Base-by-base conservation (phyloP, 2,888 invertebrate genomes). In the Cheiracanthium punctorium region DNA sequence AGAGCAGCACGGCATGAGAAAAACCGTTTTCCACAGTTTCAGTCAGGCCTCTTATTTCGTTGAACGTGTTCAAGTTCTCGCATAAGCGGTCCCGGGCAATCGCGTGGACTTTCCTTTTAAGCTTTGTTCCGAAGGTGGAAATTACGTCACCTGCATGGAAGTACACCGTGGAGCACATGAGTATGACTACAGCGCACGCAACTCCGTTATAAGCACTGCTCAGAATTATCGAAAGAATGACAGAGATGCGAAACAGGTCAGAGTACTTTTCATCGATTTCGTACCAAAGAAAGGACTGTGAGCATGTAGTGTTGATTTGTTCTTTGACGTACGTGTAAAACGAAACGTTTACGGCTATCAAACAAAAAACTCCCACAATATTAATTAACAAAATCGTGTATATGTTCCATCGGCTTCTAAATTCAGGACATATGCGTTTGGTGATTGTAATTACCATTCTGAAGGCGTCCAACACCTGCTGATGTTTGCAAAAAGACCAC, bases 51-150 rank as follows among this genome's bases (percentile, higher is more conserved):
- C 28, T 14, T 8, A 74, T 74, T 52, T 29, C 33, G 10, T 81
- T 48, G 29, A 74, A 81, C 33, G 33, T 58, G 0, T 52, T 4
- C 12, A 81, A 37, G 67, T 81, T 81, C 29, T 69, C 69, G 1
- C 52, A 24, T 0, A 75, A 69, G 4, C 69, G 69, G 1, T 48
- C 29, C 17, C 69, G 74, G 20, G 14, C 14, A 4, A 81, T 52
- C 10, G 2, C 10, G 10, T 52, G 29, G n/a, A 17, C 12, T 12
- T 80, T 33, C 20, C 7, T 69, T 30, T 81, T 74, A 8, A 81
- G 29, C 8, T 74, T 74, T 5, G 2, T 24, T 0, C 52, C 74
- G 29, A 81, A 81, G 8, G 28, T 32, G 12, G 5, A 28, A 8
- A 81, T 33, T 0, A 74, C 28, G 29, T 81, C 74, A 7, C 74